A percentile compares a stretch with the other conserved stretches of the same genome.
These are phyloP conservation scores for Argyresthia goedartella DNA, from an alignment of 2,888 invertebrate genomes.

Conservation along the genomic window DNA sequence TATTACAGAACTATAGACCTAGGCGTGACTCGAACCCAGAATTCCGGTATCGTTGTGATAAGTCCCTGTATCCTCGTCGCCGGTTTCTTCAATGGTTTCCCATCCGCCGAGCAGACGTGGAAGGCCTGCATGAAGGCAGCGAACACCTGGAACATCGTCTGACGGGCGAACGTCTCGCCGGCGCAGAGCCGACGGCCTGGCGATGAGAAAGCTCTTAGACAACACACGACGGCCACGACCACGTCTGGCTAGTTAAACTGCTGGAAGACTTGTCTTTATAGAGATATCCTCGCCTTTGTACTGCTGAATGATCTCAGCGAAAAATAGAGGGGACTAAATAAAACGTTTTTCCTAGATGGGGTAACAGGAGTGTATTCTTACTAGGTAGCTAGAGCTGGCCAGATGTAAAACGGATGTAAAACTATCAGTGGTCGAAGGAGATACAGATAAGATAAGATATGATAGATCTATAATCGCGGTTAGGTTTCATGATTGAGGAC, in stretches of 20 bases:
- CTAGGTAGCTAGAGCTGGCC: too few species aligned
- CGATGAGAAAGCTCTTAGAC: too few species aligned
- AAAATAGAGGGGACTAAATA: too few species aligned
- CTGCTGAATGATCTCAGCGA: too few species aligned
- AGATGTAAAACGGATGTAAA: too few species aligned
- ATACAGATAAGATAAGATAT: too few species aligned
- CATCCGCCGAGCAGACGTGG: constrained; percentile 62
- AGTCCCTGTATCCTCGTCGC: constrained; percentile 63
- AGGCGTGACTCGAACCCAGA: constrained; percentile 67
- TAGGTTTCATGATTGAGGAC: too few species aligned
- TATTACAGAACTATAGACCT: constrained; percentile 17
- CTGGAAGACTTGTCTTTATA: background rate
- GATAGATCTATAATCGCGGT: too few species aligned
- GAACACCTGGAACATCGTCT: constrained; percentile 73
- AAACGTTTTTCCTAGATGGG: too few species aligned
- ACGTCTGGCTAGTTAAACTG: background rate
- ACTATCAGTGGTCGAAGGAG: too few species aligned
- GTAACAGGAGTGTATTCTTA: too few species aligned
- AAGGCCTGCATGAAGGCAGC: constrained; percentile 75
- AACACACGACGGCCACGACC: background rate
- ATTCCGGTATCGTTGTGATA: constrained; percentile 67
- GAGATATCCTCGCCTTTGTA: too few species aligned
- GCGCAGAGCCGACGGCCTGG: constrained; percentile 76
- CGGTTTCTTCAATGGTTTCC: constrained; percentile 36
- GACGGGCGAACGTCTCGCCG: constrained; percentile 79